Conservation (phyloP, 2,888 invertebrate genomes). For the Polia nebulosa region DNA sequence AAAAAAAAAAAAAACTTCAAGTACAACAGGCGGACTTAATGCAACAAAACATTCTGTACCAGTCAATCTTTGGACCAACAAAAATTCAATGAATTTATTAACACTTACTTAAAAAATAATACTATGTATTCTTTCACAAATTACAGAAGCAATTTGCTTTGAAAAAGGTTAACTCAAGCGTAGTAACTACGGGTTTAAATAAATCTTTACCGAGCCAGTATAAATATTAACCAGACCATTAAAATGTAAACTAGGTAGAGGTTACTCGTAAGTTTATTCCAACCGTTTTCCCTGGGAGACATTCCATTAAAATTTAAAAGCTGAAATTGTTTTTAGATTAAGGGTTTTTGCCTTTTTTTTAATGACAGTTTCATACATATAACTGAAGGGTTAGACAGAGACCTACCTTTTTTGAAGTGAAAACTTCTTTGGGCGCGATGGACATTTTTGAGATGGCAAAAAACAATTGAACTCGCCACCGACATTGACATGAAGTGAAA, state of each 20-base stretch:
- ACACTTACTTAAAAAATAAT: not conserved
- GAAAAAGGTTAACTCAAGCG: slow-evolving; percentile 18
- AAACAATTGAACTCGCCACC: too few species aligned
- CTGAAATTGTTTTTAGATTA: slow-evolving; percentile 18
- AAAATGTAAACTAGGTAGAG: slow-evolving; percentile 45
- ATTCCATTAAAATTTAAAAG: slow-evolving; percentile 14
- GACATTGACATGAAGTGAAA: too few species aligned
- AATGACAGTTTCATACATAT: too few species aligned
- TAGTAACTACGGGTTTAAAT: slow-evolving; percentile 11
- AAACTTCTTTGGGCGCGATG: too few species aligned
- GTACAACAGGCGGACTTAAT: too few species aligned
- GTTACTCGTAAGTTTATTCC: slow-evolving; percentile 35
- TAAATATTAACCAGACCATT: slow-evolving; percentile 61
- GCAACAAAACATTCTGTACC: too few species aligned
- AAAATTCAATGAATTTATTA: too few species aligned
- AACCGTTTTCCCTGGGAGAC: not conserved
- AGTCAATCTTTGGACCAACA: too few species aligned
- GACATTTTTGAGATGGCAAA: too few species aligned
- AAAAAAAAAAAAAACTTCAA: too few species aligned
- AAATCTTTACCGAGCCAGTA: slow-evolving; percentile 28
- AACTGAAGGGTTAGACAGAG: too few species aligned
- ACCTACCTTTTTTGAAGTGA: too few species aligned
- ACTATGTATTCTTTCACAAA: slow-evolving; percentile 8
- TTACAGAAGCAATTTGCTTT: slow-evolving; percentile 35
- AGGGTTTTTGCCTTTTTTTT: not conserved